These are phyloP conservation scores for Tetramorium parvispinum DNA, from an alignment of 1,140 invertebrate species.

Conservation along the genomic window DNA sequence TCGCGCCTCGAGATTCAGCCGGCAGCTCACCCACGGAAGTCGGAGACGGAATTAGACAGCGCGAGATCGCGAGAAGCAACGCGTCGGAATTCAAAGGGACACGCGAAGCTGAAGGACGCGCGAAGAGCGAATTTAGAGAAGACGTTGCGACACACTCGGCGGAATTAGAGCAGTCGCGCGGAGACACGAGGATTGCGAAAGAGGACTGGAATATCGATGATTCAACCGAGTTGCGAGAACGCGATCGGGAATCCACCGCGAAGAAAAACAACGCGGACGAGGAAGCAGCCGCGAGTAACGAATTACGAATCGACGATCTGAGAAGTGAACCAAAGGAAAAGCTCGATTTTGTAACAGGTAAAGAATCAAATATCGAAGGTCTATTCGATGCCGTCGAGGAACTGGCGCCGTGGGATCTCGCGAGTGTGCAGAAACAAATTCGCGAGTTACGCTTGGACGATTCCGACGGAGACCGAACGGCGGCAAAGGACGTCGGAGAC, in stretches of 20 bases:
- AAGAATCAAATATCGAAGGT: slow-evolving; percentile 49
- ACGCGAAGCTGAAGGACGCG: slow-evolving; percentile 38
- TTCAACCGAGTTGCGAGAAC: not conserved
- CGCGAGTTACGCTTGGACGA: slow-evolving; percentile 44
- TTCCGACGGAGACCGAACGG: slow-evolving; percentile 19
- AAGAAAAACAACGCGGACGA: not conserved
- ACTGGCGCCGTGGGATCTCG: slow-evolving; percentile 64
- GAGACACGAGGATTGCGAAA: slow-evolving; percentile 45
- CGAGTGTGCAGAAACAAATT: slow-evolving; percentile 58
- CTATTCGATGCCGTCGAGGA: slow-evolving; percentile 52
- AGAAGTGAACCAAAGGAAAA: not conserved
- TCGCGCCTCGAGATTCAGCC: not conserved
- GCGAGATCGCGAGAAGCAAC: not conserved
- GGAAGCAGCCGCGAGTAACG: not conserved
- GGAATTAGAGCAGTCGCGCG: slow-evolving; percentile 64
- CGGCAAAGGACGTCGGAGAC: not conserved
- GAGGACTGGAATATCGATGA: not conserved
- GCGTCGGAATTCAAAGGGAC: slow-evolving; percentile 55
- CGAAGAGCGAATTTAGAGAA: slow-evolving; percentile 71
- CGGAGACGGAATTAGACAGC: slow-evolving; percentile 22
- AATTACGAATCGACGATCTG: not conserved
- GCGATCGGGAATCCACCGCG: not conserved
- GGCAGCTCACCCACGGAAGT: not conserved
- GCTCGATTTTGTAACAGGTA: not conserved
- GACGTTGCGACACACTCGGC: slow-evolving; percentile 63